A percentile compares a stretch with the other conserved stretches of the same genome.
These are phyloP conservation scores for Penaeus japonicus DNA, from an alignment of 1,140 invertebrate species.

Conservation along the genomic window DNA sequence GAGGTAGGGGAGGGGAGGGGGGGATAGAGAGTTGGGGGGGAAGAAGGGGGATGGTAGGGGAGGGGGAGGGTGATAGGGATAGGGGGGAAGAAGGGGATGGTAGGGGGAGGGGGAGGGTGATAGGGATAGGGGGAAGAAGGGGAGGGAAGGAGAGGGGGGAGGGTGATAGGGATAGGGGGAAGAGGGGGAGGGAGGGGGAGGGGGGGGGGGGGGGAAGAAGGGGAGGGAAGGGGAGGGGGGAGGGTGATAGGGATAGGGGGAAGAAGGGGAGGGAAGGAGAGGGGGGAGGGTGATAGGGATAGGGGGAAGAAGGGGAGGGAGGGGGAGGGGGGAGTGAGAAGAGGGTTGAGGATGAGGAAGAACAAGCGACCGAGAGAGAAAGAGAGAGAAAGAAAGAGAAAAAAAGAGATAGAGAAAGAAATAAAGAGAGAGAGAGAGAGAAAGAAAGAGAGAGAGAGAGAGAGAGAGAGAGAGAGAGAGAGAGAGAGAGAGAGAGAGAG, in stretches of 20 bases:
- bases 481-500: neutral
- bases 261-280: conserved; percentile 7
- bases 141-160: neutral
- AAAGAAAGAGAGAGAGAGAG: conserved; percentile 3
- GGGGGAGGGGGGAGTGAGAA: neutral
- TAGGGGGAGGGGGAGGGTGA: neutral
- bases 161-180: neutral
- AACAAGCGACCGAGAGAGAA: neutral
- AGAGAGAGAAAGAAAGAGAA: conserved; percentile 15
- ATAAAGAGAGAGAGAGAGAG: conserved; percentile 9
- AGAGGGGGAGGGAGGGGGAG: neutral
- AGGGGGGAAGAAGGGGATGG: neutral
- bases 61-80: neutral
- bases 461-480: neutral
- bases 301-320: neutral
- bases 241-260: neutral
- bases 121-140: neutral
- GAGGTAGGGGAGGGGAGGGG: too few species aligned
- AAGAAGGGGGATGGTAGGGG: too few species aligned
- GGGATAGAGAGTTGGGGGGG: too few species aligned
- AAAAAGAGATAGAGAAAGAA: neutral
- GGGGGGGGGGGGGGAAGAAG: too few species aligned
- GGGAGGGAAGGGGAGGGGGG: too few species aligned
- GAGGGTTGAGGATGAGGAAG: neutral
- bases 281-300: neutral